Evolutionary conservation across 2,113 vertebrate genomes (phyloP).

Genomic region (Pardalotus punctatus): DNA sequence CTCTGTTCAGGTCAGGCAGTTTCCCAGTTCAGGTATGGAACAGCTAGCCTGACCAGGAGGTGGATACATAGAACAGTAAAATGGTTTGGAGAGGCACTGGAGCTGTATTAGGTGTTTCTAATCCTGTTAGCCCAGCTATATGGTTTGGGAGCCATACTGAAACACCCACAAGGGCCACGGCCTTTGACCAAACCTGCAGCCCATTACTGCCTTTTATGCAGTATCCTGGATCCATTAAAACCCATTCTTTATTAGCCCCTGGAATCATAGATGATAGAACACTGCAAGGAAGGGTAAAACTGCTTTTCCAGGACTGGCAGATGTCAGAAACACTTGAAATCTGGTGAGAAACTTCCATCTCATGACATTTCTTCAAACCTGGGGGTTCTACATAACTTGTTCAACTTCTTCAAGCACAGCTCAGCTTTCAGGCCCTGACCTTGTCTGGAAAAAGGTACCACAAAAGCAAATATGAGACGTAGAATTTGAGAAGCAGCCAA

Average conservation of each 20-base stretch:
- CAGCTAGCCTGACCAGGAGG: not conserved
- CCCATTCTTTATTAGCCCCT: not conserved
- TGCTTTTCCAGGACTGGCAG: not conserved
- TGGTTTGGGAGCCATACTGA: not conserved
- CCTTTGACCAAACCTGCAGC: not conserved
- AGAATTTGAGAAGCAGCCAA: slow-evolving; percentile 15
- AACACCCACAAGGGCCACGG: not conserved
- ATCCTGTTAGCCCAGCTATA: not conserved
- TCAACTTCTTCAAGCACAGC: not conserved
- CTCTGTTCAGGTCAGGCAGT: not conserved
- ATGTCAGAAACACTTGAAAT: not conserved
- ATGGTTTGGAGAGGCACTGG: not conserved
- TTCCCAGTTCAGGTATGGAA: not conserved
- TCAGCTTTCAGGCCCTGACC: not conserved
- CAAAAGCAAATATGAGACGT: not conserved
- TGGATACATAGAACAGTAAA: not conserved
- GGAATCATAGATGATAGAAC: not conserved
- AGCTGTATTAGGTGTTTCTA: not conserved
- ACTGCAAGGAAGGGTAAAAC: not conserved
- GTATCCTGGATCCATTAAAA: not conserved
- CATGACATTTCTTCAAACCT: not conserved
- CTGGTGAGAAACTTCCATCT: slow-evolving; percentile 1
- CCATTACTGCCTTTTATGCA: not conserved
- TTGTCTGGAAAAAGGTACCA: not conserved
- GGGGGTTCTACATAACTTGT: not conserved